A percentile compares a stretch with the other conserved stretches of the same genome.
Conservation (phyloP, 2,113 vertebrate species). For the Donacobius atricapilla region DNA sequence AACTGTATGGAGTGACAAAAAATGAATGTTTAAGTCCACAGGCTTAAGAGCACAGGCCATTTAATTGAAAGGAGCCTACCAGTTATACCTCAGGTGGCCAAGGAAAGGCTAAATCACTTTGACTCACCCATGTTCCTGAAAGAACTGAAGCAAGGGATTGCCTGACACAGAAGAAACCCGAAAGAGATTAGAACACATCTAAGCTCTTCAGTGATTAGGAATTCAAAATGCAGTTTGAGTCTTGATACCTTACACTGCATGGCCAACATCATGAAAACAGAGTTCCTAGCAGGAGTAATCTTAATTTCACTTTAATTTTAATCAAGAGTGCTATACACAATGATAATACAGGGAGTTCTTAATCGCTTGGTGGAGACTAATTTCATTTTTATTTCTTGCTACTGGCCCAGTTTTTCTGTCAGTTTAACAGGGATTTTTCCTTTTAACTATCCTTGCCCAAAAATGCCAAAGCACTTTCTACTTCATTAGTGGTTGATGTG, state of each 20-base stretch:
- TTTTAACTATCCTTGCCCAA: not conserved
- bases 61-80: not conserved
- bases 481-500: slow-evolving; percentile 4
- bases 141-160: not conserved
- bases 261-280: not conserved
- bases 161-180: not conserved
- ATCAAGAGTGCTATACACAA: not conserved
- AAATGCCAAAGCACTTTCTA: not conserved
- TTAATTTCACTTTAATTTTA: slow-evolving; percentile 4
- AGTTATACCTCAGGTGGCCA: not conserved
- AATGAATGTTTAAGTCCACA: not conserved
- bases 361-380: not conserved
- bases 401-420: not conserved
- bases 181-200: not conserved
- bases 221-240: not conserved
- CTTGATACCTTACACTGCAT: not conserved
- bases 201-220: not conserved
- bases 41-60: not conserved
- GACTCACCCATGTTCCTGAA: not conserved
- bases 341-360: not conserved
- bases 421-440: not conserved
- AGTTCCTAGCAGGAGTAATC: not conserved
- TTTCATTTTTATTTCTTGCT: not conserved
- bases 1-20: not conserved
- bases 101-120: not conserved